phyloP scores from a whole-genome alignment of 2,888 invertebrate species.

The Oscheius sp. region DNA sequence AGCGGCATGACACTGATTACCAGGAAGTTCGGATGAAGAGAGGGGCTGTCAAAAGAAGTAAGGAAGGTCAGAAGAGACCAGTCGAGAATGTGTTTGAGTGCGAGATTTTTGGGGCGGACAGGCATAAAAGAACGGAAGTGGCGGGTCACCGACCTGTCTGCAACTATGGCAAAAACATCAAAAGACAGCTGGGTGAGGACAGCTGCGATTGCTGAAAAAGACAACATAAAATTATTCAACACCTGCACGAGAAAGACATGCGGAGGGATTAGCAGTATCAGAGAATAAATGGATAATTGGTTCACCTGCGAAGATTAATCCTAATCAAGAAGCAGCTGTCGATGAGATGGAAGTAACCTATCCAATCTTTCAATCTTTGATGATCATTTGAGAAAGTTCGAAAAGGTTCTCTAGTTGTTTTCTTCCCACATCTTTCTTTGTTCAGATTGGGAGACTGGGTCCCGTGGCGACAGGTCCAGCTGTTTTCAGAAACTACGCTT shows the following conservation, averaged over 20 bases:
- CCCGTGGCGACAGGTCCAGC: no score
- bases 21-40: no score
- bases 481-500: no score
- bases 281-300: not conserved
- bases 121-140: conserved; percentile 19
- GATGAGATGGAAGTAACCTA: no score
- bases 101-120: conserved; percentile 1
- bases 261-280: not conserved
- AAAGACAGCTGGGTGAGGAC: not conserved
- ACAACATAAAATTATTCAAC: not conserved
- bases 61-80: no score
- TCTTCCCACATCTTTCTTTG: no score
- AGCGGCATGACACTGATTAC: no score
- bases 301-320: conserved; percentile 6
- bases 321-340: conserved; percentile 14
- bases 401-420: no score
- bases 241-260: not conserved
- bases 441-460: no score
- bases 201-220: not conserved
- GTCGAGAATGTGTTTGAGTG: not conserved
- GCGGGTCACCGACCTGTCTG: not conserved
- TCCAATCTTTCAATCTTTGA: no score
- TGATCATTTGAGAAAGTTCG: no score
- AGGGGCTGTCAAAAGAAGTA: no score
- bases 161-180: not conserved